A percentile compares a stretch with the other conserved stretches of the same genome.
Conservation (phyloP, 1,140 invertebrate species). For the Diploscapter pachys region DNA sequence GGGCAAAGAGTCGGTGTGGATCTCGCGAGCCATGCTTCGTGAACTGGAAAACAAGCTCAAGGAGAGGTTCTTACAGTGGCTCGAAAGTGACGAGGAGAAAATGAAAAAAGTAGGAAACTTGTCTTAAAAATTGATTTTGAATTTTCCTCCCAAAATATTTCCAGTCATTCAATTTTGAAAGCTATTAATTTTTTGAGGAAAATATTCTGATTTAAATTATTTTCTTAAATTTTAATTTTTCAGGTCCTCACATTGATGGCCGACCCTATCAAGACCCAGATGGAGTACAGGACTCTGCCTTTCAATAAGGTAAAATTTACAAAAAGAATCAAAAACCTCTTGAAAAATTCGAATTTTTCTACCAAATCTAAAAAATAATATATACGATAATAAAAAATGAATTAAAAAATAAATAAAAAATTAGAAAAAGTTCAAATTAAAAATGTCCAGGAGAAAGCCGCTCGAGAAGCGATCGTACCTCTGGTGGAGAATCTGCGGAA, state of each 20-base stretch:
- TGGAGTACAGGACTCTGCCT: slow-evolving; percentile 49
- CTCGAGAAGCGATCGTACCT: slow-evolving; percentile 49
- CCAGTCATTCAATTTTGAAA: slow-evolving; percentile 3
- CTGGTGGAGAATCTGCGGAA: slow-evolving; percentile 50
- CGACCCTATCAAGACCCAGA: slow-evolving; percentile 47
- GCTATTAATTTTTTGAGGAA: neutral
- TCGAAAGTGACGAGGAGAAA: slow-evolving; percentile 51
- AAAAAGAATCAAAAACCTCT: neutral
- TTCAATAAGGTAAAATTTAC: slow-evolving; percentile 51
- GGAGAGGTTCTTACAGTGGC: slow-evolving; percentile 51
- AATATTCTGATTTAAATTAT: no score
- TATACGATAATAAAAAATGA: neutral
- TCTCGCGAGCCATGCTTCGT: slow-evolving; percentile 44
- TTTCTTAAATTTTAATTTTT: no score
- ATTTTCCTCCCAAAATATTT: neutral
- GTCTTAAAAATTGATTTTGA: neutral
- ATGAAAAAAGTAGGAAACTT: slow-evolving; percentile 28
- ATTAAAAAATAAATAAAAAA: neutral
- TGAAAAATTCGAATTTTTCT: neutral
- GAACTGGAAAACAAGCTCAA: slow-evolving; percentile 50
- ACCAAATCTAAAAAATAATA: neutral
- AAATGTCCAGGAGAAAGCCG: slow-evolving; percentile 39
- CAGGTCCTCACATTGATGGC: slow-evolving; percentile 24
- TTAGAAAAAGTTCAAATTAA: neutral
- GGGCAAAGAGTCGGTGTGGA: slow-evolving; percentile 43